A percentile compares a stretch with the other conserved stretches of the same genome.
These are phyloP conservation scores for Spermophilus dauricus DNA, from an alignment of 2,113 vertebrate genomes.

Conservation along the genomic window DNA sequence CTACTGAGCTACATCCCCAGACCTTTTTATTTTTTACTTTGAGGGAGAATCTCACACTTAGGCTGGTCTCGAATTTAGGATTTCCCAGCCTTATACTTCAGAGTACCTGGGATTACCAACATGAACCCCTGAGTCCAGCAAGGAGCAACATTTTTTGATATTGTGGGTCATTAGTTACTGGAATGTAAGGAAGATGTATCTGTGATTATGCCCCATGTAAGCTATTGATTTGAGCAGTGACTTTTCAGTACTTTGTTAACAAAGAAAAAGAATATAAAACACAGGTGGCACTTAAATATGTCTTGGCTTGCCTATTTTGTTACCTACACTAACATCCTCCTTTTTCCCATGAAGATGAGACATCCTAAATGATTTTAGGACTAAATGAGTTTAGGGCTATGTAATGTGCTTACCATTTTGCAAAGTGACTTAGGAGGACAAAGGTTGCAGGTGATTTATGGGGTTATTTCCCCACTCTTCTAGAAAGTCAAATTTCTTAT, in stretches of 20 bases:
- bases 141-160: neutral
- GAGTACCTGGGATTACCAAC: no score
- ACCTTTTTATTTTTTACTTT: no score
- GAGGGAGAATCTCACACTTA: no score
- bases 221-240: neutral
- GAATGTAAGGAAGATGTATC: neutral
- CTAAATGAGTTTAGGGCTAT: neutral
- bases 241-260: neutral
- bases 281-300: neutral
- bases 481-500: neutral
- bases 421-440: neutral
- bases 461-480: neutral
- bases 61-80: no score
- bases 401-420: neutral
- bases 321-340: accelerated
- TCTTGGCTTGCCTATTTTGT: neutral
- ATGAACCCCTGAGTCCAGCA: no score
- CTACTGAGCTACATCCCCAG: no score
- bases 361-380: neutral
- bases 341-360: neutral
- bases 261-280: neutral
- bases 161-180: neutral
- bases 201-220: neutral
- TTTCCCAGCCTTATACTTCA: no score
- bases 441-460: neutral